phyloP scores from a whole-genome alignment of 2,113 vertebrate species.

The Stictonetta naevosa region DNA sequence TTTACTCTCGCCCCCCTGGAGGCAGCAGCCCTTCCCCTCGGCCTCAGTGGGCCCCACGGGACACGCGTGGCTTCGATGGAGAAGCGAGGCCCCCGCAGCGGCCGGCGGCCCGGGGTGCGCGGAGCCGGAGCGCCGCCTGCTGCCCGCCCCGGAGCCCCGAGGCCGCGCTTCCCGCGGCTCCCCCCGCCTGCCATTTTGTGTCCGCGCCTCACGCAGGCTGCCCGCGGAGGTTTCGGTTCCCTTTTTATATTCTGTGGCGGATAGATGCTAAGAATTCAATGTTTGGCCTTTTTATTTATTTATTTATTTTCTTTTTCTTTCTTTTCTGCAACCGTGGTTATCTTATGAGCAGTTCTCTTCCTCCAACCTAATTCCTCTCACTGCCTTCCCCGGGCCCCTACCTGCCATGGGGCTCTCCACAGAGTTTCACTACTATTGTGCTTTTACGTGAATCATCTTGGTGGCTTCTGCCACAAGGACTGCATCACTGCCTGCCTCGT shows the following conservation, averaged over 20 bases:
- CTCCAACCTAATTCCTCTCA: background rate
- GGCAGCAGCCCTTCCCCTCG: background rate
- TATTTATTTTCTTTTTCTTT: no score
- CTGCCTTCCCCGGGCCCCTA: background rate
- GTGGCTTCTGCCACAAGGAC: background rate
- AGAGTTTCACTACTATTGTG: accelerated
- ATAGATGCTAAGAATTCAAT: background rate
- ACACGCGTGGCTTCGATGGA: background rate
- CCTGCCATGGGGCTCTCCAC: background rate
- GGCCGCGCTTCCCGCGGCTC: background rate
- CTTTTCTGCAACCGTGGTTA: background rate
- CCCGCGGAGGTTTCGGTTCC: accelerated
- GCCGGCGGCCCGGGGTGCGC: background rate
- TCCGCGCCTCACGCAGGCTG: accelerated
- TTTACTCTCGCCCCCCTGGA: background rate
- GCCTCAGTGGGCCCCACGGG: accelerated
- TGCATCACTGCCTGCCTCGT: background rate
- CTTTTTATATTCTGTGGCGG: background rate
- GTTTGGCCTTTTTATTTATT: background rate
- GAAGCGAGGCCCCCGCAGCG: background rate
- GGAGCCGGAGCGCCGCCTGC: background rate
- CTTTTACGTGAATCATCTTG: background rate
- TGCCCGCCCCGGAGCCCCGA: background rate
- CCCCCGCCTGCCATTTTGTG: background rate
- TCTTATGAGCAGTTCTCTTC: background rate